A percentile compares a stretch with the other conserved stretches of the same genome.
Evolutionary conservation across 2,113 vertebrate genomes (phyloP).

Genomic region (Xiphophorus maculatus): DNA sequence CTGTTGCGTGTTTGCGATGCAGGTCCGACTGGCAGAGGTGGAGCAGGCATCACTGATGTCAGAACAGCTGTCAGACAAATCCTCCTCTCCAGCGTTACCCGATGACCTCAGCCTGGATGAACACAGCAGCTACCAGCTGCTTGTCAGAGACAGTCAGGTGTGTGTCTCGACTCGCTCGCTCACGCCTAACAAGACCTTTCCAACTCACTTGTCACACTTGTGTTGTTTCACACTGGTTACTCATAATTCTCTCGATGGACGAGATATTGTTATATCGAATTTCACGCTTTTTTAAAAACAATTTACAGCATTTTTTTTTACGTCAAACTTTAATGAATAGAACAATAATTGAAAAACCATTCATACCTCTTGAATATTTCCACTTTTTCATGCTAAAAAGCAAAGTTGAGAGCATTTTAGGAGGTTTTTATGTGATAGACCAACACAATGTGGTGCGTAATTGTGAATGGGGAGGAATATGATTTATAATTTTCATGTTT

Average conservation of each 20-base stretch:
- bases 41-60: constrained; percentile 93
- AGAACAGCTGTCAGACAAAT: constrained; percentile 90
- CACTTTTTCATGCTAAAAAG: too few species aligned
- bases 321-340: too few species aligned
- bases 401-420: too few species aligned
- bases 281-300: not conserved
- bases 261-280: not conserved
- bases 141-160: constrained; percentile 84
- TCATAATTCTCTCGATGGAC: not conserved
- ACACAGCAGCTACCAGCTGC: constrained; percentile 82
- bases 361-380: too few species aligned
- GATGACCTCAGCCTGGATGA: constrained; percentile 93
- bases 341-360: too few species aligned
- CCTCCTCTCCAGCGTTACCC: constrained; percentile 89
- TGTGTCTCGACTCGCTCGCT: not conserved
- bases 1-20: constrained; percentile 21
- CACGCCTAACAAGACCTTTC: not conserved
- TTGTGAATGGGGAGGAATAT: too few species aligned
- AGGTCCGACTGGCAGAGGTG: constrained; percentile 95
- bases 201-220: not conserved
- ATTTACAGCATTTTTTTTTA: too few species aligned
- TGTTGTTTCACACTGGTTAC: not conserved
- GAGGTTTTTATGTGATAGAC: too few species aligned
- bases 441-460: too few species aligned
- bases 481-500: too few species aligned